Evolutionary conservation across 1,140 invertebrate genomes (phyloP).

Genomic region (Oppia nitens): DNA sequence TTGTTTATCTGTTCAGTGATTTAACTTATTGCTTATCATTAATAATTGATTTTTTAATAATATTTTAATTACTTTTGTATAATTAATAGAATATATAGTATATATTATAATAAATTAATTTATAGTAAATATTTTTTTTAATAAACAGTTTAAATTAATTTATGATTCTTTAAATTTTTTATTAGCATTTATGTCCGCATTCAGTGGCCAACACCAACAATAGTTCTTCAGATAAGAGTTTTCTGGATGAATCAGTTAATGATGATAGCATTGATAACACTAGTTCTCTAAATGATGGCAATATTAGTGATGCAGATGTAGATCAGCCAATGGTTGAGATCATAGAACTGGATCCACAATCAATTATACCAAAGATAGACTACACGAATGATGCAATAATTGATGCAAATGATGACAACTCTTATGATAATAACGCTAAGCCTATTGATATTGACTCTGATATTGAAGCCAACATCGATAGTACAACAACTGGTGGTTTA

Average conservation of each 20-base stretch:
- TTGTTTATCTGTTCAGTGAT: no score
- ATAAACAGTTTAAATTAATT: no score
- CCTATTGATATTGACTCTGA: background rate
- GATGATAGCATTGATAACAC: no score
- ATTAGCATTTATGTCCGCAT: conserved; percentile 9
- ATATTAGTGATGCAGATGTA: background rate
- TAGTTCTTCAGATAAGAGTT: no score
- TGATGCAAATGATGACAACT: background rate
- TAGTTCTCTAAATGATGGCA: background rate
- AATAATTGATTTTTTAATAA: no score
- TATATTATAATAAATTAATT: no score
- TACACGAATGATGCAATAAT: background rate
- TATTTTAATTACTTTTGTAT: no score
- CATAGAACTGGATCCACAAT: background rate
- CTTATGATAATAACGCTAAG: background rate
- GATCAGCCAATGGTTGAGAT: background rate
- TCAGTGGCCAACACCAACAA: background rate
- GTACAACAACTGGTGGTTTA: background rate
- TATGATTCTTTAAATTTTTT: no score
- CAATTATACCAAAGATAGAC: background rate
- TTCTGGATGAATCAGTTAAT: no score
- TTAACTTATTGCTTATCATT: no score
- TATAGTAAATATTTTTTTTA: no score
- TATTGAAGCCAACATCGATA: background rate
- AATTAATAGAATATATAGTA: no score